Evolutionary conservation across 2,113 vertebrate species (phyloP).

Genomic region (Ceyx melanurus): DNA sequence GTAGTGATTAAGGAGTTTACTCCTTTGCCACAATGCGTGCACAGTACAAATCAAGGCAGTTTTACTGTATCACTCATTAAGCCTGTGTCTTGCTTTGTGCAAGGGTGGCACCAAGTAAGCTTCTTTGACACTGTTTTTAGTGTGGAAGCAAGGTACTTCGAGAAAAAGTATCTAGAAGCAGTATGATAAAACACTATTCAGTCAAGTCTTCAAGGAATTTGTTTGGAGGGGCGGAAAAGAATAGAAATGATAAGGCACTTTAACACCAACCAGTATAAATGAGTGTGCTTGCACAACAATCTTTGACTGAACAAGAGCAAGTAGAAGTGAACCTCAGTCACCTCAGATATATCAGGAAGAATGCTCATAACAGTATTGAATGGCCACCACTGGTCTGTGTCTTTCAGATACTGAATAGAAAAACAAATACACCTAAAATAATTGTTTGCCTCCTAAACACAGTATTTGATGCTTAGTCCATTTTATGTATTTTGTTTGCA

Average conservation of each 20-base stretch:
- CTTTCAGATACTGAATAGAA: no score
- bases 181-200: background rate
- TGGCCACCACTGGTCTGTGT: no score
- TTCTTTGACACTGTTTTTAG: background rate
- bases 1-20: background rate
- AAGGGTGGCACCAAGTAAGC: background rate
- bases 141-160: background rate
- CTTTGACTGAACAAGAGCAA: background rate
- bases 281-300: background rate
- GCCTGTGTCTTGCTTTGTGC: background rate
- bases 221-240: background rate
- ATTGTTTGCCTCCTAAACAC: background rate
- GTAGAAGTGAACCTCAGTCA: background rate
- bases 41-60: background rate
- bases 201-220: background rate
- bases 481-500: background rate
- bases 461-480: background rate
- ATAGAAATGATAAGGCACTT: background rate
- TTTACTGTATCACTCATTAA: background rate
- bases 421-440: background rate
- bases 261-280: background rate
- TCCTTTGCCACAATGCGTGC: background rate
- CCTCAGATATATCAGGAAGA: background rate
- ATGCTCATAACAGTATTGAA: background rate
- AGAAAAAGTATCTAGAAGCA: background rate